Evolutionary conservation across 2,888 invertebrate species (phyloP).

Genomic region (Lepas anatifera): DNA sequence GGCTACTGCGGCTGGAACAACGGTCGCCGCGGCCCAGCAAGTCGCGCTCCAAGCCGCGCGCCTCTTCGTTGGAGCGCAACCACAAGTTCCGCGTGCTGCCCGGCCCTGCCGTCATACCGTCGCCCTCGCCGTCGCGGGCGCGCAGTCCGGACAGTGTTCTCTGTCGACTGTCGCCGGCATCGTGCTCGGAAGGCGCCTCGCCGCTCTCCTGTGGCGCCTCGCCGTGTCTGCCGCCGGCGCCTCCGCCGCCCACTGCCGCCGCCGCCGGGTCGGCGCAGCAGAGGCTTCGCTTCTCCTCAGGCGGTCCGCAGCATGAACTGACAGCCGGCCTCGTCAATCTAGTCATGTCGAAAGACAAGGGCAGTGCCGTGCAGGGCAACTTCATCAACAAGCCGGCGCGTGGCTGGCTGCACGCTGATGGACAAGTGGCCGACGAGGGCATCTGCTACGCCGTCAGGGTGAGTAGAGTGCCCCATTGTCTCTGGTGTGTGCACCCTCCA

Average conservation of each 20-base stretch:
- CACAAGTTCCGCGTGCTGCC: slow-evolving; percentile 27
- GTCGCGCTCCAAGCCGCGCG: slow-evolving; percentile 15
- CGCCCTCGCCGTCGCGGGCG: slow-evolving; percentile 16
- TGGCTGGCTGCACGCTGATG: slow-evolving; percentile 48
- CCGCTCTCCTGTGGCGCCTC: too few relatives aligned
- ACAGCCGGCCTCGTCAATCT: neutral
- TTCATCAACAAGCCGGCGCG: slow-evolving; percentile 57
- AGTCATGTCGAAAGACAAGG: slow-evolving; percentile 19
- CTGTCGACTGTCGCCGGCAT: slow-evolving; percentile 17
- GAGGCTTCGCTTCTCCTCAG: slow-evolving; percentile 7
- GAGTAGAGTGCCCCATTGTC: slow-evolving; percentile 18
- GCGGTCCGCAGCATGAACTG: neutral
- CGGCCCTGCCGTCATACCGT: too few relatives aligned
- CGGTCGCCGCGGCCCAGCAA: slow-evolving; percentile 18
- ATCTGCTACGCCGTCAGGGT: slow-evolving; percentile 24
- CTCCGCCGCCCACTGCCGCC: slow-evolving; percentile 14
- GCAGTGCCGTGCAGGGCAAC: slow-evolving; percentile 20
- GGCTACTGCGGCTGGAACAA: slow-evolving; percentile 20
- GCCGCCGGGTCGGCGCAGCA: slow-evolving; percentile 22
- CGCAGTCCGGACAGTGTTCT: slow-evolving; percentile 14
- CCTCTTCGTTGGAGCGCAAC: slow-evolving; percentile 28
- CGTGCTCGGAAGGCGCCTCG: too few relatives aligned
- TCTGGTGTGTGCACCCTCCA: too few relatives aligned
- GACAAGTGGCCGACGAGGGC: slow-evolving; percentile 23
- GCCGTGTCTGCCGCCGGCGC: slow-evolving; percentile 19